Evolutionary conservation across 2,797 vertebrate genomes (phyloP).

Genomic region (Perodicticus potto): DNA sequence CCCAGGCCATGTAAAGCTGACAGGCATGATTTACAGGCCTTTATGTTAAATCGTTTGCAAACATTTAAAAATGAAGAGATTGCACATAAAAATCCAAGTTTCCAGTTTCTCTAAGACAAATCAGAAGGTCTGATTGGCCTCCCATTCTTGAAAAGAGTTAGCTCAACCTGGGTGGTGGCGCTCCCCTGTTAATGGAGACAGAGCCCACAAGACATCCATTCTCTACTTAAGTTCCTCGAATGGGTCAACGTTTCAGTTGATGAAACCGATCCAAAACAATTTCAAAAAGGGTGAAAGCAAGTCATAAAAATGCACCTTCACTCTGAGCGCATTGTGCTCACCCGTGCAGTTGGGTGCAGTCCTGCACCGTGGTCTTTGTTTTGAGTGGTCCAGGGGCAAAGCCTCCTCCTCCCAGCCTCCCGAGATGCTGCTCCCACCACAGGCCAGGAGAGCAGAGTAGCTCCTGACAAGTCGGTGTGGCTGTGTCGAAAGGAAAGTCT

Average conservation of each 20-base stretch:
- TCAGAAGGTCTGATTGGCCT: not conserved
- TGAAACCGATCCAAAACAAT: not conserved
- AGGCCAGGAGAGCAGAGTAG: not conserved
- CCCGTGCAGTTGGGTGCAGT: not conserved
- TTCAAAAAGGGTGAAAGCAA: not conserved
- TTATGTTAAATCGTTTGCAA: not conserved
- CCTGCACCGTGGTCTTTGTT: not conserved
- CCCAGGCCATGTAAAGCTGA: not conserved
- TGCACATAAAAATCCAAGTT: not conserved
- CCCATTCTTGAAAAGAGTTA: not conserved
- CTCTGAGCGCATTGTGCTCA: not conserved
- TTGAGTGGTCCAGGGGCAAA: not conserved
- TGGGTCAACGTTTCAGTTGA: not conserved
- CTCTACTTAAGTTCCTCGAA: not conserved
- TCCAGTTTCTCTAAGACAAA: conserved; percentile 36
- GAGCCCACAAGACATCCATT: not conserved
- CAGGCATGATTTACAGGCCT: not conserved
- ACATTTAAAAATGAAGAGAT: conserved; percentile 4
- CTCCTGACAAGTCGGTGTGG: not conserved
- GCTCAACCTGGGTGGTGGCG: not conserved
- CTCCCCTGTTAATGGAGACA: not conserved
- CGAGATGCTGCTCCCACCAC: rapidly evolving
- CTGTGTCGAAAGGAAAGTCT: not conserved
- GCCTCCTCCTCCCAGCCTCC: not conserved
- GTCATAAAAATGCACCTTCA: not conserved